phyloP scores from a whole-genome alignment of 2,113 vertebrate genomes.

The Apodemus sylvaticus region DNA sequence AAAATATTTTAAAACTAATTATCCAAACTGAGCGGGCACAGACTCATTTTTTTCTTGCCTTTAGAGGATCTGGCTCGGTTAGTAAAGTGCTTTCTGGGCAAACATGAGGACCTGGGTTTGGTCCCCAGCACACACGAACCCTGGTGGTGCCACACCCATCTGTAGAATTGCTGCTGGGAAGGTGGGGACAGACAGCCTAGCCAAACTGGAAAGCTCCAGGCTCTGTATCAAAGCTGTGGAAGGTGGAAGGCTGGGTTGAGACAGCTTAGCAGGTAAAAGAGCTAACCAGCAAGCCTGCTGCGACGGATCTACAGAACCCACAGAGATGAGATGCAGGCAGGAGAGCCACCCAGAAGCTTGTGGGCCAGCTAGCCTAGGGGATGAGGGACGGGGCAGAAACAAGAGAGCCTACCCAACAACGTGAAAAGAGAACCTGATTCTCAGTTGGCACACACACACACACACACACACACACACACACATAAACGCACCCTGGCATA shows the following conservation, averaged over 20 bases:
- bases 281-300: background rate
- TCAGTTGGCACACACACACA: background rate
- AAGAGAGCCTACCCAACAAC: background rate
- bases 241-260: background rate
- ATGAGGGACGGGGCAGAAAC: background rate
- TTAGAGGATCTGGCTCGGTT: background rate
- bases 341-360: background rate
- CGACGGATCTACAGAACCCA: background rate
- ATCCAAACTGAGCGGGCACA: background rate
- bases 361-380: background rate
- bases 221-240: background rate
- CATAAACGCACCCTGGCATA: background rate
- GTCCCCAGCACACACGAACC: background rate
- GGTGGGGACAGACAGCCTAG: background rate
- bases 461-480: background rate
- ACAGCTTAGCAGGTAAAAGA: background rate
- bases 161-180: background rate
- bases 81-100: background rate
- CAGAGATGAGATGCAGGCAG: background rate
- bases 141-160: background rate
- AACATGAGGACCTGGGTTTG: background rate
- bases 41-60: background rate
- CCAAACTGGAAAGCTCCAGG: background rate
- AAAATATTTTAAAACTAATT: background rate
- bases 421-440: background rate